These are phyloP conservation scores for Leucania comma DNA, from an alignment of 2,888 invertebrate genomes.

Conservation along the genomic window DNA sequence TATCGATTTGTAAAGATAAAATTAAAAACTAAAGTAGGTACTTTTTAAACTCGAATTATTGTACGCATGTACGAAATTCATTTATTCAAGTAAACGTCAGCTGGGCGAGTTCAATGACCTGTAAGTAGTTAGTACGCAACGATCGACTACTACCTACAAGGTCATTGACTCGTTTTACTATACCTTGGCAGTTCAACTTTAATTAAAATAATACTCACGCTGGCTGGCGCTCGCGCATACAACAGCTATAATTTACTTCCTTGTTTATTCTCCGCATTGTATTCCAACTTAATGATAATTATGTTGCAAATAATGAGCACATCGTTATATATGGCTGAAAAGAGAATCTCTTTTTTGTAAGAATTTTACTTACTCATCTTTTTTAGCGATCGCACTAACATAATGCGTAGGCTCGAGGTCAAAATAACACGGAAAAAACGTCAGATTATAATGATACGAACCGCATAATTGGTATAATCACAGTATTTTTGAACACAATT, in stretches of 20 bases:
- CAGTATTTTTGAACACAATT: neutral
- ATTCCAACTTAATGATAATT: slow-evolving; percentile 4
- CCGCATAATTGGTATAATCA: neutral
- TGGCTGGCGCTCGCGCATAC: slow-evolving; percentile 22
- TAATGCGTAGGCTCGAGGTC: neutral
- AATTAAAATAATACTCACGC: slow-evolving; percentile 23
- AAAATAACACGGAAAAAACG: slow-evolving; percentile 8
- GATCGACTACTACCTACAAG: too few species aligned
- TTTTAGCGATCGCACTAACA: slow-evolving; percentile 8
- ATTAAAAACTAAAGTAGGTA: too few species aligned
- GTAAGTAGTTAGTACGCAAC: too few species aligned
- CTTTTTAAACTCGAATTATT: too few species aligned
- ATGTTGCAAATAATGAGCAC: slow-evolving; percentile 33
- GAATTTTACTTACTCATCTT: neutral
- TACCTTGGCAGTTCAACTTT: neutral
- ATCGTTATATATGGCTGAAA: slow-evolving; percentile 5
- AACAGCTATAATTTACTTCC: slow-evolving; percentile 23
- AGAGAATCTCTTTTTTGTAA: slow-evolving; percentile 18
- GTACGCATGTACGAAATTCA: too few species aligned
- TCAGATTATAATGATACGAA: neutral
- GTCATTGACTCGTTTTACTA: too few species aligned
- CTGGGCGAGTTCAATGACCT: too few species aligned
- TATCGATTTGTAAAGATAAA: too few species aligned
- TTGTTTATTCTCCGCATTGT: slow-evolving; percentile 18
- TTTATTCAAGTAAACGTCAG: neutral